Conservation (phyloP, 2,888 invertebrate species). For the Synanthedon andrenaeformis region DNA sequence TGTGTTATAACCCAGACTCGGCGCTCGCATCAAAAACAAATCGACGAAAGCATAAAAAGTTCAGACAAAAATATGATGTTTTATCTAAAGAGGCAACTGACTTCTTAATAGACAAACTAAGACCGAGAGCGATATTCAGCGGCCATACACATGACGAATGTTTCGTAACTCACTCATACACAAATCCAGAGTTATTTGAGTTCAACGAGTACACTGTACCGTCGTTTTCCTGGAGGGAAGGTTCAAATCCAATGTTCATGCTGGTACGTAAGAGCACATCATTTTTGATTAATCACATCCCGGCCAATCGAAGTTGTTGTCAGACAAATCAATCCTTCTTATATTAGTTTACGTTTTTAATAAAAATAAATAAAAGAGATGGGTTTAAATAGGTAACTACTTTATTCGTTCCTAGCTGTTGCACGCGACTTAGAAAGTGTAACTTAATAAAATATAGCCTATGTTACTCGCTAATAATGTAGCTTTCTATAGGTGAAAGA, state of each 20-base stretch:
- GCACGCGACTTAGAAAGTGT: too few species aligned
- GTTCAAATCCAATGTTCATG: conserved; percentile 89
- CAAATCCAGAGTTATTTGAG: conserved; percentile 34
- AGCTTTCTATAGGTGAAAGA: too few species aligned
- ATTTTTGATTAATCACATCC: too few species aligned
- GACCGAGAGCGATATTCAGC: conserved; percentile 83
- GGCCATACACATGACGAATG: conserved; percentile 97
- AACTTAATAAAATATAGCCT: too few species aligned
- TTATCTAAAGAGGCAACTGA: conserved; percentile 85
- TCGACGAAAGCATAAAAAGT: conserved; percentile 77
- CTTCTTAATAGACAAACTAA: conserved; percentile 68
- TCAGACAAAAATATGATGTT: conserved; percentile 87
- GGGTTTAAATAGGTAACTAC: too few species aligned
- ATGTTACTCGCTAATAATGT: too few species aligned
- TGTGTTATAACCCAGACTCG: conserved; percentile 84
- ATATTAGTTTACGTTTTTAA: too few species aligned
- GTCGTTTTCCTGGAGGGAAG: conserved; percentile 97
- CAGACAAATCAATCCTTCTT: too few species aligned
- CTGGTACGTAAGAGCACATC: conserved; percentile 71
- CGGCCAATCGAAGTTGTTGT: too few species aligned
- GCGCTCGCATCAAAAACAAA: conserved; percentile 60
- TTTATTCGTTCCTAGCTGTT: too few species aligned
- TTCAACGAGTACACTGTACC: conserved; percentile 85
- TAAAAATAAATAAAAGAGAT: too few species aligned
- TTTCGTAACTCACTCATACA: conserved; percentile 58